Percentiles rank a stretch among this genome's conserved stretches.
Conservation (phyloP, 2,888 invertebrate species). For the Amiota mariae region DNA sequence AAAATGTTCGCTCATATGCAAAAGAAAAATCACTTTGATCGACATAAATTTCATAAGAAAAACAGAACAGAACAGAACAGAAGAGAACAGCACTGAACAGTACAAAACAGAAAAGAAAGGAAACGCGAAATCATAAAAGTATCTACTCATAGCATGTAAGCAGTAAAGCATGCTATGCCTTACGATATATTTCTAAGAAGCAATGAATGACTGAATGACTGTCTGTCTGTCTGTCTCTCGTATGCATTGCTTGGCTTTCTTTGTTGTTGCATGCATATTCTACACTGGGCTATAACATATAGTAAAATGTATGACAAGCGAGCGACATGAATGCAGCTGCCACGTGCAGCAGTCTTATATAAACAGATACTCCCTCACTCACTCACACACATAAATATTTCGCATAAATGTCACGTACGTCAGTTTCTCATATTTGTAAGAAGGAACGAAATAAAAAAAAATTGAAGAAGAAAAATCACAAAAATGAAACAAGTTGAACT, state of each 20-base stretch:
- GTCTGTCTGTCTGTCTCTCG: neutral
- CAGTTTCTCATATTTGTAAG: constrained; percentile 66
- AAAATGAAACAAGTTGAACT: too few relatives aligned
- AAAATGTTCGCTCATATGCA: constrained; percentile 10
- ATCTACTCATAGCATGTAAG: neutral
- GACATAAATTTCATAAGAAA: constrained; percentile 15
- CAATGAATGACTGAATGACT: neutral
- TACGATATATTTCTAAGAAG: too few relatives aligned
- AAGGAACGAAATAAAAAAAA: constrained; percentile 46
- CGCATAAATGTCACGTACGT: constrained; percentile 73
- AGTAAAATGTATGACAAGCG: neutral
- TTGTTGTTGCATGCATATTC: too few relatives aligned
- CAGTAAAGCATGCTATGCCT: neutral
- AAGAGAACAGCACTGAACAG: too few relatives aligned
- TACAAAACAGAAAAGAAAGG: neutral
- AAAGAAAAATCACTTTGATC: constrained; percentile 24
- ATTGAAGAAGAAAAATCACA: too few relatives aligned
- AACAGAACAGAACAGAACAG: neutral
- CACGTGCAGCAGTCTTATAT: constrained; percentile 62
- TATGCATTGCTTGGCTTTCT: neutral
- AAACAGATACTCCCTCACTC: constrained; percentile 38
- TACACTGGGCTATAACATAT: too few relatives aligned
- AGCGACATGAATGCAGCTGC: constrained; percentile 57
- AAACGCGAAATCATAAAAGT: neutral
- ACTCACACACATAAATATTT: constrained; percentile 51